Evolutionary conservation across 1,140 invertebrate genomes (phyloP).

Genomic region (honey bee (Apis mellifera)): Amel_HAv3.1 CM009945.2:8427001-8427500

Average conservation of each 20-base stretch:
- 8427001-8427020: background rate
- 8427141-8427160: no score
- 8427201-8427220: no score
- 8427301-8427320: constrained; percentile 26
- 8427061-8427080: background rate
- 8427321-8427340: background rate
- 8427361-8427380: background rate
- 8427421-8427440: background rate
- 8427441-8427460: background rate
- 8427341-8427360: background rate
- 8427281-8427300: no score
- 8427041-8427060: constrained; percentile 23
- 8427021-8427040: constrained; percentile 11
- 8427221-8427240: no score
- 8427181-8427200: no score
- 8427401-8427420: background rate
- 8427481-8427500: constrained; percentile 66
- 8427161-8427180: no score
- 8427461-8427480: constrained; percentile 65
- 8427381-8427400: background rate
- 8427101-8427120: no score
- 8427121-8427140: no score
- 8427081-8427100: background rate
- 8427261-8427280: no score
- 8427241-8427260: no score